Percentiles rank a stretch among this genome's conserved stretches.
Conservation (phyloP, 2,113 vertebrate genomes). For the Tapirus terrestris region DNA sequence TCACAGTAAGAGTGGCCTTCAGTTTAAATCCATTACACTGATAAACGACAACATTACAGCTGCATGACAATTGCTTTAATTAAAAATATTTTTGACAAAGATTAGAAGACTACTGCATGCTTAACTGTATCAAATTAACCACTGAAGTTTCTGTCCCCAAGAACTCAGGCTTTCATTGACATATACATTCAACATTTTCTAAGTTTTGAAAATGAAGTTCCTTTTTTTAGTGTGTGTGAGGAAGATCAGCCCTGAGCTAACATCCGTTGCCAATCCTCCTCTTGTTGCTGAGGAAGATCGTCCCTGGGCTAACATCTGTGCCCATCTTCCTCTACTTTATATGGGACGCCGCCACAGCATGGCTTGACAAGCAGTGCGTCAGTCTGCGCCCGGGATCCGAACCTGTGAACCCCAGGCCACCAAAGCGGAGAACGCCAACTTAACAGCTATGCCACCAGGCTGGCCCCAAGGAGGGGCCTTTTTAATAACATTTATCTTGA, state of each 20-base stretch:
- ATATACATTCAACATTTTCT: neutral
- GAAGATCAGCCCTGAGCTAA: too few species aligned
- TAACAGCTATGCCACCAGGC: too few species aligned
- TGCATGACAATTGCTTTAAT: constrained; percentile 85
- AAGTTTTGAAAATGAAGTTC: neutral
- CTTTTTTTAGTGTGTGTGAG: neutral
- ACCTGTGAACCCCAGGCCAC: too few species aligned
- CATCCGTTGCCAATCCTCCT: too few species aligned
- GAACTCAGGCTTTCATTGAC: neutral
- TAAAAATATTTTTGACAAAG: constrained; percentile 80
- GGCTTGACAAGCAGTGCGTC: too few species aligned
- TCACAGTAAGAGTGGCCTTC: constrained; percentile 83
- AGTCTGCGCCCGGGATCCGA: too few species aligned
- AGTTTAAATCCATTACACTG: constrained; percentile 86
- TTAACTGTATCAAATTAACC: constrained; percentile 25
- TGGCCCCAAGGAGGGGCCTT: neutral
- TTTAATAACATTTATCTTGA: neutral
- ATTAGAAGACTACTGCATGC: constrained; percentile 33
- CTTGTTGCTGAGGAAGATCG: too few species aligned
- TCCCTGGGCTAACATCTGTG: too few species aligned
- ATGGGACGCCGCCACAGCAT: too few species aligned
- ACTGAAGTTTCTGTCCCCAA: neutral
- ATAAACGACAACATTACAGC: constrained; percentile 83
- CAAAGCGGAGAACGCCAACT: too few species aligned
- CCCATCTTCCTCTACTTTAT: too few species aligned